A percentile compares a stretch with the other conserved stretches of the same genome.
These are phyloP conservation scores for Cactoblastis cactorum DNA, from an alignment of 2,888 invertebrate species.

Conservation along the genomic window DNA sequence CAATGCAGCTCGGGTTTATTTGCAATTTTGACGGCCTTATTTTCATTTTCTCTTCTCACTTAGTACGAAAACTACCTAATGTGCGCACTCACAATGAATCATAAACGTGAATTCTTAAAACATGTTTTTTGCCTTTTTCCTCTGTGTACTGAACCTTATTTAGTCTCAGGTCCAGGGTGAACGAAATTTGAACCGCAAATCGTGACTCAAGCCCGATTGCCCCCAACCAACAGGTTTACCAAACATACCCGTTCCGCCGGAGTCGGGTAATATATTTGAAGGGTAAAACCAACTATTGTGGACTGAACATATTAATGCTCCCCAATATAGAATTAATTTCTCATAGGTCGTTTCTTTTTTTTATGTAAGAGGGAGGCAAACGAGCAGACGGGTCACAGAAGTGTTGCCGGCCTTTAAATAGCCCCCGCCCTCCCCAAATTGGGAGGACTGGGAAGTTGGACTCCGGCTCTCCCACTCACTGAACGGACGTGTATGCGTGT, in stretches of 20 bases:
- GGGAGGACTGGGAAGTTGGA: no score
- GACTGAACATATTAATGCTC: background rate
- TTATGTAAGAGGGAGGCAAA: no score
- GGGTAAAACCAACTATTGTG: constrained; percentile 28
- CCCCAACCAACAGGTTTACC: constrained; percentile 48
- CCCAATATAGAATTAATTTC: background rate
- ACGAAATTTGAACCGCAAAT: constrained; percentile 56
- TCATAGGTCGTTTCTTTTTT: no score
- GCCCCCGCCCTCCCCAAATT: no score
- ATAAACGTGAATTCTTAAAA: background rate
- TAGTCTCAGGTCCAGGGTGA: constrained; percentile 39
- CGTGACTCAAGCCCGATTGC: constrained; percentile 50
- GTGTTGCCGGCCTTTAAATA: no score
- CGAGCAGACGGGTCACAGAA: no score
- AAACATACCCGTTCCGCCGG: constrained; percentile 27
- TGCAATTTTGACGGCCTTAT: background rate
- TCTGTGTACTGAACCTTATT: constrained; percentile 20
- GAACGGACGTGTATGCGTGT: no score
- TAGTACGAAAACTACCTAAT: background rate
- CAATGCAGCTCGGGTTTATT: background rate
- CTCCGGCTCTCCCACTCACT: no score
- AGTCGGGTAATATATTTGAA: constrained; percentile 24
- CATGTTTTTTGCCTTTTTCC: constrained; percentile 6
- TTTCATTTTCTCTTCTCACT: background rate
- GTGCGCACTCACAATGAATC: background rate